These are phyloP conservation scores for Petrocephalus microphthalmus DNA, from an alignment of 2,113 vertebrate species.

Conservation along the genomic window DNA sequence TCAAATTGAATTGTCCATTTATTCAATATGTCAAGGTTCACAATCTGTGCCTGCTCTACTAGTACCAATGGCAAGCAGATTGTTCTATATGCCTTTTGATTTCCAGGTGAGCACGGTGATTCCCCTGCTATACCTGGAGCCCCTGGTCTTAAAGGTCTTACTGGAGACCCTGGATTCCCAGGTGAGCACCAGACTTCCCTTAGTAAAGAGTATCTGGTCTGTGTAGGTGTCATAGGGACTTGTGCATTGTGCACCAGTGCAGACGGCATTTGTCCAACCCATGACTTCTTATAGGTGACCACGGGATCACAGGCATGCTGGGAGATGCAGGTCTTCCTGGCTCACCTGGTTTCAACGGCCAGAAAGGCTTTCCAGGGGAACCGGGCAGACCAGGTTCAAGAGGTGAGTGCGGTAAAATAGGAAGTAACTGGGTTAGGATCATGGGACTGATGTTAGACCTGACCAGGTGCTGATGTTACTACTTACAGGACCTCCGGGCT, in stretches of 20 bases:
- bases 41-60: not conserved
- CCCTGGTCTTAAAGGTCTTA: conserved; percentile 69
- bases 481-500: conserved; percentile 68
- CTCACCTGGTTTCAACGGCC: conserved; percentile 59
- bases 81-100: not conserved
- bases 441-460: not conserved
- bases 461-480: not conserved
- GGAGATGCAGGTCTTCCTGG: conserved; percentile 74
- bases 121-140: conserved; percentile 53
- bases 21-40: not conserved
- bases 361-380: conserved; percentile 70
- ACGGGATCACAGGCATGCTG: conserved; percentile 56
- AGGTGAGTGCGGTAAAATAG: conserved; percentile 54
- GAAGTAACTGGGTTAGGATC: not conserved
- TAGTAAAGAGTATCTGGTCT: not conserved
- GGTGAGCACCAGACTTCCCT: conserved; percentile 53
- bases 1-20: not conserved
- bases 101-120: conserved; percentile 54
- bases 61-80: not conserved
- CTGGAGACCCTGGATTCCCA: conserved; percentile 65
- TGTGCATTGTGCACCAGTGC: not conserved
- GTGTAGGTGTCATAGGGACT: not conserved
- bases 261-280: not conserved
- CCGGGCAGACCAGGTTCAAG: conserved; percentile 67
- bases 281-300: conserved; percentile 59